Evolutionary conservation across 2,113 vertebrate species (phyloP), one percentile per base, ranked within the genome.

Genomic region (Cisticola juncidis): DNA sequence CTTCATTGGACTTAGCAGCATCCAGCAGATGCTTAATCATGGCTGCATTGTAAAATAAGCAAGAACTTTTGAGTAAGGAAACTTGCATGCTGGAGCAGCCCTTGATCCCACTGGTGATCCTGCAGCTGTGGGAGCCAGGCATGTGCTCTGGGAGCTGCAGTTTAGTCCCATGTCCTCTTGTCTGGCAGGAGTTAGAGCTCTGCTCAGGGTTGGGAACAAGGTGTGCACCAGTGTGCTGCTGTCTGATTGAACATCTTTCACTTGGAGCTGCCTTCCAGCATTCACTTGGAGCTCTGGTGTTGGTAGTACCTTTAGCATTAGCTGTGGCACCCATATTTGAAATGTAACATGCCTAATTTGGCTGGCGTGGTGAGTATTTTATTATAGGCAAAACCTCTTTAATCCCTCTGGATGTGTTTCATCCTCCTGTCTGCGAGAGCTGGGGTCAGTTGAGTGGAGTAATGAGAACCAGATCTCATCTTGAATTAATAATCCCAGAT

Each of bases 401-500:
- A 81, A 81, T 92, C 65, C 61, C 36, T 79, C 65, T 83, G 72
- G 76, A 72, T 90, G 9, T 64, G 61, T 83, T 79, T 88, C 44
- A 48, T 72, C 64, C 60, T 81, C 11, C 29, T 79, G 24, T 78
- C 57, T 84, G 69, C 65, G 66, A 33, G 88, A 81, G 42, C 45
- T 90, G 58, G 54, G 40, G n/a, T 48, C 28, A 80, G n/a, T n/a
- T 81, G 77, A 92, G 56, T 50, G 40, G 26, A 83, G 44, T 45
- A 76, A 50, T 87, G 61, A 91, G 76, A 95, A 90, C 68, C 80
- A 95, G 82, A 78, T 83, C 60, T 88, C 83, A 56, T 81, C 72
- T 95, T 96, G 81, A 90, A 86, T 93, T 92, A 90, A 92, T 96
- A 90, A 92, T 95, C 45, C 65, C 31, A 48, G 71, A 88, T 90